phyloP scores from a whole-genome alignment of 1,140 invertebrate species.

The Stegodyphus mimosarum region DNA sequence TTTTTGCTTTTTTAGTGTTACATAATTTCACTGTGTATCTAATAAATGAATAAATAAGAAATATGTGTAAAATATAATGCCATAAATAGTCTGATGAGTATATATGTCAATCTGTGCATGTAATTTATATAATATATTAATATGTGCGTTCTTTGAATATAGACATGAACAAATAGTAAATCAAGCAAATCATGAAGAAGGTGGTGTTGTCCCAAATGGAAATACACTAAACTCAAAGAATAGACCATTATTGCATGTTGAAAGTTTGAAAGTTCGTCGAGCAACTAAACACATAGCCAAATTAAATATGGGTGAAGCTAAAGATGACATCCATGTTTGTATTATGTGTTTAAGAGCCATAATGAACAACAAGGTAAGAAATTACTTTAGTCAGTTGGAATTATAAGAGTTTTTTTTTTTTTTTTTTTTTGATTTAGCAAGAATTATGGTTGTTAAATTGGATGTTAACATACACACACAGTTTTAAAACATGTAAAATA shows the following conservation, averaged over 20 bases:
- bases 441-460: too few species aligned
- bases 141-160: background rate
- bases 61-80: too few species aligned
- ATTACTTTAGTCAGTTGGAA: background rate
- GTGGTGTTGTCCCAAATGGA: slow-evolving; percentile 42
- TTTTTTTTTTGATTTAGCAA: too few species aligned
- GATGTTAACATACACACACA: too few species aligned
- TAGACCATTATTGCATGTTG: slow-evolving; percentile 73
- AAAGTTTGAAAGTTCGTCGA: slow-evolving; percentile 78
- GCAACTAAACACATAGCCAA: slow-evolving; percentile 86
- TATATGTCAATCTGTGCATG: too few species aligned
- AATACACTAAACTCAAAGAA: slow-evolving; percentile 29
- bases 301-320: slow-evolving; percentile 96
- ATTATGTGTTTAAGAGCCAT: slow-evolving; percentile 99
- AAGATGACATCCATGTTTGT: slow-evolving; percentile 99
- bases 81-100: too few species aligned
- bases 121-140: too few species aligned
- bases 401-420: background rate
- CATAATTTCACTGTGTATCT: too few species aligned
- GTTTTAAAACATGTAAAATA: too few species aligned
- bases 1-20: too few species aligned
- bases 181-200: slow-evolving; percentile 51
- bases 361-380: slow-evolving; percentile 97
- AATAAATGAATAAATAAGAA: too few species aligned
- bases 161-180: slow-evolving; percentile 56